Conservation (phyloP, 35 echinoderm and acorn worm species). For the Nesometra sesokonis region DNA sequence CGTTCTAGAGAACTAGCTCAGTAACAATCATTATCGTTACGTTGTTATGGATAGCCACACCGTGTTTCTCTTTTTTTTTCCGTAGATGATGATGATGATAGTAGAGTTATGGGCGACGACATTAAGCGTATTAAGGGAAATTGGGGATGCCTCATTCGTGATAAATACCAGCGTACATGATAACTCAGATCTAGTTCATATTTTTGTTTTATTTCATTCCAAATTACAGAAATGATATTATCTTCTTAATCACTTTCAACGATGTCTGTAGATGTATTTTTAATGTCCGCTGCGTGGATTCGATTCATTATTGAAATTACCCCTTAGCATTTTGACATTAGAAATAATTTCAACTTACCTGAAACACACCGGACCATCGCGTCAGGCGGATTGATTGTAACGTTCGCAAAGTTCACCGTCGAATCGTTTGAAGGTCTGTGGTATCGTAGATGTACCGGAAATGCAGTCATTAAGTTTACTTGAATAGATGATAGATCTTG, state of each 20-base stretch:
- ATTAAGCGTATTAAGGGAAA: background rate
- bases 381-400: background rate
- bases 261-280: background rate
- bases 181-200: background rate
- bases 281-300: background rate
- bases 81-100: background rate
- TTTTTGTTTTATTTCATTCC: background rate
- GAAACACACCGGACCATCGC: background rate
- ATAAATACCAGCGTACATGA: background rate
- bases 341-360: background rate
- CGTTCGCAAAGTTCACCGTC: background rate
- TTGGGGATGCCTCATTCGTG: background rate
- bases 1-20: background rate
- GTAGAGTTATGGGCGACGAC: background rate
- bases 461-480: background rate
- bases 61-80: background rate
- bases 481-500: background rate
- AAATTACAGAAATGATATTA: background rate
- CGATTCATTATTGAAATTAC: background rate
- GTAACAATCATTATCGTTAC: background rate
- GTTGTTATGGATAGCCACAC: background rate
- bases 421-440: background rate
- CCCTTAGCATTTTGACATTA: background rate
- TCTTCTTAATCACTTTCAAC: background rate
- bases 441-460: background rate